phyloP scores from a whole-genome alignment of 1,140 invertebrate species.

The Meloidogyne floridensis region DNA sequence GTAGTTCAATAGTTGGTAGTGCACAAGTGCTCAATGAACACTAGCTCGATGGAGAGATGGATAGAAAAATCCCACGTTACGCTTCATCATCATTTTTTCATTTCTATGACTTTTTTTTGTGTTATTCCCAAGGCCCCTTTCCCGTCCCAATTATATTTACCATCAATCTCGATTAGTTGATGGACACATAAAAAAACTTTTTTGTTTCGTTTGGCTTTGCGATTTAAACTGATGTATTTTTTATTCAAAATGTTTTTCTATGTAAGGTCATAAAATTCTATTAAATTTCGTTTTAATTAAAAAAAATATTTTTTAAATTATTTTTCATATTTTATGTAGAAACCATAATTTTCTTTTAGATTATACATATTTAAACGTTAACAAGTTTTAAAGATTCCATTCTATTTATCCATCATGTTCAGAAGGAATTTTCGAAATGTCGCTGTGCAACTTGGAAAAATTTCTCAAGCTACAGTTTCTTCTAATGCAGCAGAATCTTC shows the following conservation, averaged over 20 bases:
- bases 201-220: slow-evolving; percentile 13
- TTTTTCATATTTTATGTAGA: not conserved
- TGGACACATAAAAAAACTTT: not conserved
- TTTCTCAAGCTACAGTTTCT: not conserved
- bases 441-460: not conserved
- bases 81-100: slow-evolving; percentile 6
- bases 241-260: slow-evolving; percentile 5
- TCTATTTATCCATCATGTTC: not conserved
- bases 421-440: not conserved
- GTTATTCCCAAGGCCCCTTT: not conserved
- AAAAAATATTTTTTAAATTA: not conserved
- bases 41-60: not conserved
- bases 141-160: not conserved
- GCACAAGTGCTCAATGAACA: slow-evolving; percentile 8
- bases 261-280: slow-evolving; percentile 7
- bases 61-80: not conserved
- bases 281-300: not conserved
- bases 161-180: slow-evolving; percentile 4
- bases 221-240: not conserved
- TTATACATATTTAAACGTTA: no score
- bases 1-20: slow-evolving; percentile 10
- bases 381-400: no score
- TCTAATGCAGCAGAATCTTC: not conserved
- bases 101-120: slow-evolving; percentile 1
- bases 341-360: no score